A percentile compares a stretch with the other conserved stretches of the same genome.
phyloP scores from a whole-genome alignment of 2,888 invertebrate genomes.

The Toxonevra muliebris region DNA sequence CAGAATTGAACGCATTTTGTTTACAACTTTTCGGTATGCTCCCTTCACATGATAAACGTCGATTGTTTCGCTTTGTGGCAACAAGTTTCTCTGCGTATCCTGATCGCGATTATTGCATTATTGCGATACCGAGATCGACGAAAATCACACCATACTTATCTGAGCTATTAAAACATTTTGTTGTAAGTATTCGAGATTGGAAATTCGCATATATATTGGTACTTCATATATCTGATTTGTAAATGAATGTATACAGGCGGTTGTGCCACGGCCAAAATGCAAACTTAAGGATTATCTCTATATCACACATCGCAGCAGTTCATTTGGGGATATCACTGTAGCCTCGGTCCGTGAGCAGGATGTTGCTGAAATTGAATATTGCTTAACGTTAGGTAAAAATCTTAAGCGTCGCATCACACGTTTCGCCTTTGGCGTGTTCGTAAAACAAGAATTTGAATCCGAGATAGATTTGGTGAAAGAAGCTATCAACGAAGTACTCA shows the following conservation, averaged over 20 bases:
- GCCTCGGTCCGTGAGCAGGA: conserved; percentile 41
- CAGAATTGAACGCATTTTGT: conserved; percentile 47
- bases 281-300: conserved; percentile 47
- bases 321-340: conserved; percentile 50
- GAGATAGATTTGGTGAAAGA: conserved; percentile 38
- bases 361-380: conserved; percentile 37
- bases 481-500: conserved; percentile 42
- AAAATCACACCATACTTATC: conserved; percentile 24
- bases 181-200: too few relatives aligned
- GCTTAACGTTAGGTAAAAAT: too few relatives aligned
- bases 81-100: conserved; percentile 75
- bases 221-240: too few relatives aligned
- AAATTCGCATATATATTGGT: too few relatives aligned
- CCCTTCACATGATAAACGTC: conserved; percentile 65
- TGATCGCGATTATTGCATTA: conserved; percentile 68
- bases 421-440: conserved; percentile 3
- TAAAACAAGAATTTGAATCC: background rate
- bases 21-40: conserved; percentile 53
- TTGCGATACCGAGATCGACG: conserved; percentile 43
- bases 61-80: conserved; percentile 70
- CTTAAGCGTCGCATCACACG: conserved; percentile 19
- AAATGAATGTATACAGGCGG: too few relatives aligned
- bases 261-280: conserved; percentile 49
- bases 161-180: conserved; percentile 49
- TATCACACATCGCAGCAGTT: conserved; percentile 53